These are phyloP conservation scores for Microctonus hyperodae DNA, from an alignment of 2,888 invertebrate species.

Conservation along the genomic window DNA sequence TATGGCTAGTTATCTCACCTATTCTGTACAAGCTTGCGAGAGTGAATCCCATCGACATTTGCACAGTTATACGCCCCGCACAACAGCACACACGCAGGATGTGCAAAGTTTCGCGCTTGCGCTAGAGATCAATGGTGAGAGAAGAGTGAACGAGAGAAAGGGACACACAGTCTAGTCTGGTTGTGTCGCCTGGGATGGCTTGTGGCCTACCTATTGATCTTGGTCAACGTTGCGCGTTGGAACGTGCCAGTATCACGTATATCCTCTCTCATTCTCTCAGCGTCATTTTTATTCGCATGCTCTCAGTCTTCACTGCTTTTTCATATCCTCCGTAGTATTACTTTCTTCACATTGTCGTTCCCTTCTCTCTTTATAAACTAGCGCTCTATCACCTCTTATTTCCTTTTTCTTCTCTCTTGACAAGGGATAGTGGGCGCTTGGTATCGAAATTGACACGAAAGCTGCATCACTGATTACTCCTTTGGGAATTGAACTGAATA, in stretches of 20 bases:
- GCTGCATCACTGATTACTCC: slow-evolving; percentile 1
- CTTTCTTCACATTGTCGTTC: background rate
- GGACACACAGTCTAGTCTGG: slow-evolving; percentile 31
- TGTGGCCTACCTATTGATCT: slow-evolving; percentile 59
- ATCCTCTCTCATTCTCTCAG: slow-evolving; percentile 7
- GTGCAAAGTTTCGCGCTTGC: slow-evolving; percentile 48
- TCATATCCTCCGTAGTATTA: background rate
- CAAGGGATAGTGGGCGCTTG: background rate
- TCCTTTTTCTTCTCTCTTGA: background rate
- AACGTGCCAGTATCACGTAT: slow-evolving; percentile 39
- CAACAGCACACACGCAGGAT: slow-evolving; percentile 17
- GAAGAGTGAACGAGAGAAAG: slow-evolving; percentile 21
- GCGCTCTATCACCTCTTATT: background rate
- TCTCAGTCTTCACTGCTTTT: background rate
- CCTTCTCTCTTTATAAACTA: background rate
- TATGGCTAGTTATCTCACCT: slow-evolving; percentile 17
- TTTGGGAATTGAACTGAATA: background rate
- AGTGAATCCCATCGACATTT: slow-evolving; percentile 28
- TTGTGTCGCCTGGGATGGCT: slow-evolving; percentile 57
- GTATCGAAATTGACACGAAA: background rate
- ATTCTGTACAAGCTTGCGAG: slow-evolving; percentile 27
- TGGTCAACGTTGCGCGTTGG: slow-evolving; percentile 54
- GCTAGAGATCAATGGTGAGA: slow-evolving; percentile 49
- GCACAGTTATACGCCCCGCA: slow-evolving; percentile 2
- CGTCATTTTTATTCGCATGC: background rate